Base-by-base conservation (phyloP, 2,888 invertebrate species). In the Orthosia gracilis region DNA sequence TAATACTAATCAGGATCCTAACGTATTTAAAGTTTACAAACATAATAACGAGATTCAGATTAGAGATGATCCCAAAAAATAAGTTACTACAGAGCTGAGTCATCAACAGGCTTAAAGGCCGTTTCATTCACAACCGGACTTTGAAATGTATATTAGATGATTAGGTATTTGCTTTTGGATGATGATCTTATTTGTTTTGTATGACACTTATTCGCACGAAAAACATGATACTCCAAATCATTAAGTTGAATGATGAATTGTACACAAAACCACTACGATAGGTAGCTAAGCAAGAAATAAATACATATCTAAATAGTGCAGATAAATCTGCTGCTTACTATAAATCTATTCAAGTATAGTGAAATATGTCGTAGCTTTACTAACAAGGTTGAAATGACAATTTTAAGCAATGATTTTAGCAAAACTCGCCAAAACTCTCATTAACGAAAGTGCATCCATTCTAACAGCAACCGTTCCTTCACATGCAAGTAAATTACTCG, bases 11-110 rank as follows among this genome's bases (percentile, higher is more conserved):
- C 86, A 86, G 84, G 82, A 86, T 86, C 63, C 69, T 72, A 63
- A 77, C 54, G 31, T 64, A 15, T 85, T 72, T 68, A 76, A 85
- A 86, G 86, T 85, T 73, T 70, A 83, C 45, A 47, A 64, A 64
- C 18, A 63, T 59, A 54, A 75, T n/a, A 62, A 65, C 26, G 23
- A 72, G n/a, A 69, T 65, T 62, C 23, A 66, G 9, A 78, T 73
- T 65, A 59, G 23, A 86, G 82, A 85, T 79, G 76, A 85, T 84
- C 78, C 85, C 65, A 78, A 86, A 86, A 79, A 75, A 86, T 85
- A 77, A 58, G 69, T 78, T 85, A 80, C 75, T 62, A 79, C 52
- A 68, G 67, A 55, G 4, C 72, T 89, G 87, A 88, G 31, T 89
- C 88, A 89, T 82, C 80, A 55, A 63, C 54, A 11, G 40, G n/a